Base-by-base conservation (phyloP, 2,797 vertebrate genomes). In the Brachyrhaphis roseni region DNA sequence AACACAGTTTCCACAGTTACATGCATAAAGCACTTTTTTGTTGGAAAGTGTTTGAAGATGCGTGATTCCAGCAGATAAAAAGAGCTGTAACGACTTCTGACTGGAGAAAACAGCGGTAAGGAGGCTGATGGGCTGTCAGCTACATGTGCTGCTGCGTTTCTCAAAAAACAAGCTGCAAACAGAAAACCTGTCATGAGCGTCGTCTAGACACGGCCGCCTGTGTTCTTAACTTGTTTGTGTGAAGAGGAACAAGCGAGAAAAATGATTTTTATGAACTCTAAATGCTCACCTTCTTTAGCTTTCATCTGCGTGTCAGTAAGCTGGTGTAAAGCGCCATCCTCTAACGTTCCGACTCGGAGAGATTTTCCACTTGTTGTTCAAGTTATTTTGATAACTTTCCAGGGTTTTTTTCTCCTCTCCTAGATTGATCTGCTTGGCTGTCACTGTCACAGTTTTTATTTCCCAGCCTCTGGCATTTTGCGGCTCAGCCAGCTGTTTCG, bases 261-360 rank as follows among this genome's bases (percentile, higher is more conserved):
- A 5, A 20, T 13, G 39, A 71, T 51, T 77, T 86, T 75, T n/a
- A 55, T 85, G 47, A 62, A 89, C 87, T 81, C 76, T 89, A 82
- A 87, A 90, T 82, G 79, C 88, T 76, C 46, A 15, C 34, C 43
- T 12, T 75, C 46, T 79, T 81, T 76, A 43, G 74, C 82, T 71
- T 76, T 76, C 76, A 76, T 79, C 77, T 64, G 73, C 20, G 39
- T 26, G 64, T 68, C 64, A n/a, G 53, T 12, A n/a, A n/a, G 4
- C 26, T 4, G 53, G 26, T n/a, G 26, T 55, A n/a, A 55, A n/a
- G 23, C 10, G 3, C 46, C 1, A 80, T 87, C 82, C 76, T 81
- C 74, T 82, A 74, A 83, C 77, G 81, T 70, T 53, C 77, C 43
- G 82, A 46, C 76, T 83, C 41, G 4, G 23, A 80, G 80, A 82